phyloP scores from a whole-genome alignment of 2,888 invertebrate species.

The Trimorus sp. region DNA sequence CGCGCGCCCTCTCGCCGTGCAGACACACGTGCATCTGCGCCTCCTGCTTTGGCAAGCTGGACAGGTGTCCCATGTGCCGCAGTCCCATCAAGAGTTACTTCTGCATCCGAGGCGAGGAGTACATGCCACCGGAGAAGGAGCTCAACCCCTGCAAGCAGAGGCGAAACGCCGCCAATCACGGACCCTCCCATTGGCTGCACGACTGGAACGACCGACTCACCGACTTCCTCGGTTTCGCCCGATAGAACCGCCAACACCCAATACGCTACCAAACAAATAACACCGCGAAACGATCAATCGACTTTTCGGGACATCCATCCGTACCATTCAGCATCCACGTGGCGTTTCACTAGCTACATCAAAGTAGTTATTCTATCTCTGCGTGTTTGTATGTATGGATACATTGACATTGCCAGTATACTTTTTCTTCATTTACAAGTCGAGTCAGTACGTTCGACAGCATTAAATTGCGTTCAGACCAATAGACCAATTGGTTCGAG shows the following conservation, averaged over 20 bases:
- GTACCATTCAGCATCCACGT: no score
- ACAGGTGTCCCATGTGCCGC: constrained; percentile 94
- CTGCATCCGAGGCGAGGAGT: constrained; percentile 90
- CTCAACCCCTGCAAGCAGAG: constrained; percentile 81
- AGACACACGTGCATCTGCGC: constrained; percentile 93
- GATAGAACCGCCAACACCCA: constrained; percentile 76
- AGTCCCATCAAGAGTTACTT: constrained; percentile 92
- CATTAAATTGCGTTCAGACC: no score
- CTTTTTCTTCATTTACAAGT: no score
- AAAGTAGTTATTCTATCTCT: no score
- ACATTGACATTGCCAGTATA: no score
- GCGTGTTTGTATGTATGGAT: no score
- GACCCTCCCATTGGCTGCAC: constrained; percentile 82
- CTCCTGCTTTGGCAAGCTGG: constrained; percentile 89
- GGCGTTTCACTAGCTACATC: no score
- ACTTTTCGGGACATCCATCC: no score
- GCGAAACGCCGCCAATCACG: constrained; percentile 77
- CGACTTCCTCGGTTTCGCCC: constrained; percentile 88
- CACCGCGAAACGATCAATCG: no score
- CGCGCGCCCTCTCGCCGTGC: constrained; percentile 92
- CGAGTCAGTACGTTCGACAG: no score
- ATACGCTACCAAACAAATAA: neutral
- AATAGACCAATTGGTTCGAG: no score
- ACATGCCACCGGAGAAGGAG: constrained; percentile 83
- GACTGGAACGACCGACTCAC: constrained; percentile 88